Conservation (phyloP, 1,140 invertebrate genomes). For the Hyphantria cunea region DNA sequence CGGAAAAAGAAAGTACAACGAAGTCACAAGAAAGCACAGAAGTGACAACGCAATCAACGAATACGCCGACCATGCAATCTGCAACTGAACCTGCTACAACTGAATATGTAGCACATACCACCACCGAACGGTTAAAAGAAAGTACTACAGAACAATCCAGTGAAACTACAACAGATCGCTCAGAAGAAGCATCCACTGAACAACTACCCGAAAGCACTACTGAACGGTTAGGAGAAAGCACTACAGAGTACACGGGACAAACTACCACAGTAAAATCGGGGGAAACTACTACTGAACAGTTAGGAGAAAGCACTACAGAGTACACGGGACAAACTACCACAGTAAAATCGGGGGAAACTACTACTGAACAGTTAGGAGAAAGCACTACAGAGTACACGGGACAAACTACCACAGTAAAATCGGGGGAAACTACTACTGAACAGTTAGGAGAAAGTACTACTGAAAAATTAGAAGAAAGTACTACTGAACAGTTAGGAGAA, state of each 20-base stretch:
- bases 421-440: conserved; percentile 40
- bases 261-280: conserved; percentile 37
- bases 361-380: conserved; percentile 13
- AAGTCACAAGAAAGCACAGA: conserved; percentile 27
- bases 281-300: conserved; percentile 33
- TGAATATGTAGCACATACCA: conserved; percentile 43
- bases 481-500: conserved; percentile 41
- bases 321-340: conserved; percentile 37
- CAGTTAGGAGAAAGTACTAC: conserved; percentile 1
- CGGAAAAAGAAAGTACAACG: conserved; percentile 41
- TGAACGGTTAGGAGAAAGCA: conserved; percentile 1
- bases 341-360: conserved; percentile 41
- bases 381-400: conserved; percentile 27
- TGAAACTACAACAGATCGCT: conserved; percentile 42
- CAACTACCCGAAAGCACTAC: conserved; percentile 40
- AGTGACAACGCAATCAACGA: conserved; percentile 35
- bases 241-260: conserved; percentile 33
- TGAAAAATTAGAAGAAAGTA: conserved; percentile 39
- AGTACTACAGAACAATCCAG: conserved; percentile 38
- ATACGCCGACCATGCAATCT: conserved; percentile 28
- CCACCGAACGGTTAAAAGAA: conserved; percentile 36
- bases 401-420: conserved; percentile 34
- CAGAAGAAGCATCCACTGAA: conserved; percentile 24
- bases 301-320: conserved; percentile 2
- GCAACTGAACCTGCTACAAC: conserved; percentile 27